Evolutionary conservation across 2,888 invertebrate species (phyloP), one percentile per base, ranked within the genome.

Genomic region (Hypselothyrea guttata): DNA sequence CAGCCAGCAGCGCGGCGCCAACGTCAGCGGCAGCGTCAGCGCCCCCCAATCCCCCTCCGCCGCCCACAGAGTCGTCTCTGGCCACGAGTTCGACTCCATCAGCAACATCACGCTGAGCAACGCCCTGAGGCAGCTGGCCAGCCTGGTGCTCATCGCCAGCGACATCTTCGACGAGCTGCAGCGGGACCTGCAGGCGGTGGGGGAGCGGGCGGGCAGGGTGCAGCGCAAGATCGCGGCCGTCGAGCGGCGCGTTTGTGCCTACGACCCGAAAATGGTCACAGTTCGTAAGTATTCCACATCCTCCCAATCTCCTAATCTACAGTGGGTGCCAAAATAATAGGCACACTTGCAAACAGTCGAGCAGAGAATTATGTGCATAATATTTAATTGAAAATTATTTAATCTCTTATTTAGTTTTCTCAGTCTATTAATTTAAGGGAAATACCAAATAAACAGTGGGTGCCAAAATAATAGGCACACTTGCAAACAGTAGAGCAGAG

Each of bases 261-360:
- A 93, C 91, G 96, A 97, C 90, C 96, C 97, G 62, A 96, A 96
- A 92, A 94, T 94, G 91, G 95, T 97, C 89, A 93, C 96, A 94
- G 96, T 97, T 92, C 97, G 97, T 97, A 92, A 97, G 97, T 97
- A 84, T 16, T 22, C 15, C 9, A 13, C 12, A 13, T 27, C 4
- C 12, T 12, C 34, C n/a, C 35, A 16, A 30, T 37, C 15, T n/a
- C n/a, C n/a, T n/a, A n/a, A n/a, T n/a, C 5, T 22, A 22, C 22
- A 22, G 22, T 5, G 22, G 2, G 22, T 2, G 22, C 2, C 22
- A 22, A 22, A 5, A 5, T 5, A 22, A 22, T 22, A 22, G 22
- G 22, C 38, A 18, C 18, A 38, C 12, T 16, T 15, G 7, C 8
- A 4, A 11, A 11, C 16, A 22, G 5, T 22, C 2, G 2, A 4